A percentile compares a stretch with the other conserved stretches of the same genome.
These are phyloP conservation scores for Pipra filicauda DNA, from an alignment of 2,113 vertebrate genomes.

Conservation along the genomic window DNA sequence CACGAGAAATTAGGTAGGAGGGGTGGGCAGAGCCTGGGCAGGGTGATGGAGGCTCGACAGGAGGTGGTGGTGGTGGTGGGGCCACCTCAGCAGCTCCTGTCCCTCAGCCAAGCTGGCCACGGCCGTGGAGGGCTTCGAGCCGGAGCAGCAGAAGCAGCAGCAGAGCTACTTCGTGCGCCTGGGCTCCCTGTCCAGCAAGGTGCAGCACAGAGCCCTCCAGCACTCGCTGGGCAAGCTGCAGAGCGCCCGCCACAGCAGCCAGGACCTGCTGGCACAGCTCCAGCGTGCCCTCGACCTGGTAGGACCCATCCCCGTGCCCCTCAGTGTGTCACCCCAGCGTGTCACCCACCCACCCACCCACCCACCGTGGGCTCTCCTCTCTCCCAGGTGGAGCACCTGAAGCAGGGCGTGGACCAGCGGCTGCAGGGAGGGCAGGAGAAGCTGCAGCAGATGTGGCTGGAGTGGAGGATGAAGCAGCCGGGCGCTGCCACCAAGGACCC, in stretches of 20 bases:
- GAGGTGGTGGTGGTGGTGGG: not conserved
- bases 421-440: slow-evolving; percentile 77
- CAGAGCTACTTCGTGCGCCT: slow-evolving; percentile 90
- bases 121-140: slow-evolving; percentile 53
- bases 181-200: slow-evolving; percentile 86
- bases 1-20: slow-evolving; percentile 68
- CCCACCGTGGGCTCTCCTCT: not conserved
- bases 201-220: slow-evolving; percentile 85
- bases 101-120: slow-evolving; percentile 66
- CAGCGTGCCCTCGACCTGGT: slow-evolving; percentile 87
- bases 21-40: not conserved
- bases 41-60: accelerated
- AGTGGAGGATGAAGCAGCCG: slow-evolving; percentile 74
- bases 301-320: not conserved
- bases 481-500: not conserved
- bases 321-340: accelerated
- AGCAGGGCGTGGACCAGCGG: slow-evolving; percentile 62
- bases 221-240: slow-evolving; percentile 85
- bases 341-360: accelerated
- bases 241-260: slow-evolving; percentile 73
- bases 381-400: slow-evolving; percentile 67
- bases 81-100: not conserved
- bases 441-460: slow-evolving; percentile 81
- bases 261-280: slow-evolving; percentile 79
- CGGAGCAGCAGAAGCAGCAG: slow-evolving; percentile 64